Conservation (phyloP, 2,797 vertebrate species). For the Ptychadena robeensis region DNA sequence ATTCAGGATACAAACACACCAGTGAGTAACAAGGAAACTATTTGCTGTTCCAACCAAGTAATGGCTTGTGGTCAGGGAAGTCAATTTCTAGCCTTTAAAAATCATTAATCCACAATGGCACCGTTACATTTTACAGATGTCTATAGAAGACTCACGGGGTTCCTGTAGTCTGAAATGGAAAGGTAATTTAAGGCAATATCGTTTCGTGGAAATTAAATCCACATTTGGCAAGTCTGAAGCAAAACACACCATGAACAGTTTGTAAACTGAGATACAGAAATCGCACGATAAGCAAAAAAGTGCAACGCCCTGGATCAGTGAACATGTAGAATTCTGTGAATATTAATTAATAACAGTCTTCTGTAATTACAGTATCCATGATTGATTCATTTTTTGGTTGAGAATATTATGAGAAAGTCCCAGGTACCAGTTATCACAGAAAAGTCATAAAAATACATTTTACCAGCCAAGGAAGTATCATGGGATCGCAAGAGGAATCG, state of each 20-base stretch:
- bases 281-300: conserved; percentile 2
- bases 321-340: too few species aligned
- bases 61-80: conserved; percentile 58
- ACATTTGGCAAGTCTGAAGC: conserved; percentile 35
- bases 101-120: conserved; percentile 63
- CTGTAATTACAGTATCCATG: too few species aligned
- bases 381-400: too few species aligned
- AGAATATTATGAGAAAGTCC: too few species aligned
- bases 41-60: conserved; percentile 63
- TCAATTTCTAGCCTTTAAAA: conserved; percentile 66
- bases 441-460: too few species aligned
- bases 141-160: conserved; percentile 58
- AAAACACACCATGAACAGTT: conserved; percentile 47
- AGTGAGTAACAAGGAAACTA: conserved; percentile 59
- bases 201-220: conserved; percentile 53
- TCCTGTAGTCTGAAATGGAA: conserved; percentile 19
- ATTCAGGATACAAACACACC: conserved; percentile 56
- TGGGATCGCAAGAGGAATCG: too few species aligned
- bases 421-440: too few species aligned
- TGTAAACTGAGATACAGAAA: conserved; percentile 39
- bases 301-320: background rate
- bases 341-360: too few species aligned
- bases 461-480: too few species aligned
- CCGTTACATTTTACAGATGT: conserved; percentile 64
- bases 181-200: conserved; percentile 61